Conservation (phyloP, 2,888 invertebrate species). For the Sphaerophoria rueppellii region DNA sequence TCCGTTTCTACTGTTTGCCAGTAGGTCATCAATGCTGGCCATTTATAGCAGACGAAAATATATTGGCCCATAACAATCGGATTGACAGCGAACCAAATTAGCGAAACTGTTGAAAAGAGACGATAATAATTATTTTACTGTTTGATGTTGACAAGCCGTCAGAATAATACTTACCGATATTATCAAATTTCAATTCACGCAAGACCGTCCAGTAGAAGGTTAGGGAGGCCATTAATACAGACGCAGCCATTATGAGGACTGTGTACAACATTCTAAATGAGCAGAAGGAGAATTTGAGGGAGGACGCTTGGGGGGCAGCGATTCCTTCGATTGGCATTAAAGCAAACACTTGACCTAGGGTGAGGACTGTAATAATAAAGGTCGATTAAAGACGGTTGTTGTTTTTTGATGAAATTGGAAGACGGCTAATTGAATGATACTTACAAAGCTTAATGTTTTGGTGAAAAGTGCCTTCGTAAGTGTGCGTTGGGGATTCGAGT, state of each 20-base stretch:
- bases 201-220: constrained; percentile 65
- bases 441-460: constrained; percentile 66
- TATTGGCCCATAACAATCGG: constrained; percentile 76
- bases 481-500: constrained; percentile 47
- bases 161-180: constrained; percentile 55
- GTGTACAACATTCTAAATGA: constrained; percentile 53
- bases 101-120: constrained; percentile 63
- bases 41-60: constrained; percentile 81
- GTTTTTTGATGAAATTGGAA: no score
- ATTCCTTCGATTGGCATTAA: constrained; percentile 82
- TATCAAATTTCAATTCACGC: constrained; percentile 65
- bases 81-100: constrained; percentile 74
- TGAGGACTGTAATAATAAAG: constrained; percentile 76
- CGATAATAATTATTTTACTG: neutral
- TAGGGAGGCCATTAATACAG: constrained; percentile 50
- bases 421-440: neutral
- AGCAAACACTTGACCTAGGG: constrained; percentile 82
- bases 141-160: neutral
- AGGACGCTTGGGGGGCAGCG: constrained; percentile 78
- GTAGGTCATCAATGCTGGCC: constrained; percentile 81
- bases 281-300: constrained; percentile 68
- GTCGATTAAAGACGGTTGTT: no score
- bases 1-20: constrained; percentile 81
- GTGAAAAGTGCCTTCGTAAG: constrained; percentile 65
- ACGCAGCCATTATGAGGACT: constrained; percentile 51